Base-by-base conservation (phyloP, 2,113 vertebrate genomes). In the Scatophagus argus region DNA sequence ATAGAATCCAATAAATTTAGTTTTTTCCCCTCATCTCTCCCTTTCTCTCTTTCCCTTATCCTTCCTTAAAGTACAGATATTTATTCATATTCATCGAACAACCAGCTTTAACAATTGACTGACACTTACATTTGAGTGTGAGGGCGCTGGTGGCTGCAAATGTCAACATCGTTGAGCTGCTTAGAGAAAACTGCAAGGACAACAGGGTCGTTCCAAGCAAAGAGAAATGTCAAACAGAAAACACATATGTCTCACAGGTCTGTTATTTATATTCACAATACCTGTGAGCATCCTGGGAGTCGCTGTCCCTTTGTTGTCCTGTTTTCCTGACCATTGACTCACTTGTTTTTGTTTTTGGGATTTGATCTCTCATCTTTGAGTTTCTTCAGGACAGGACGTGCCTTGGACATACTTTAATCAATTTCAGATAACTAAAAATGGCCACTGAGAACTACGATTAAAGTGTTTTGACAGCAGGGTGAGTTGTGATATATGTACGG, bases 321-420 rank as follows among this genome's bases (percentile, higher is more conserved):
- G 52, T 36, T 64, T 46, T 34, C 29, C 44, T 73, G 44, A 69
- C 13, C 17, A 14, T 58, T 60, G 58, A 66, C 27, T 66, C 60
- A 52, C 44, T 27, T 65, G 63, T 74, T 74, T 5, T 55, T 65
- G 38, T 44, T 49, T 34, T 82, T 56, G 36, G 59, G 43, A 43
- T 19, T 81, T 31, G 44, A 25, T 85, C 19, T 38, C 44, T 66
- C 51, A 68, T 41, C 44, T 79, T 72, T 85, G 62, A 31, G 61
- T 82, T 70, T 65, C 66, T 6, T 80, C 63, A 58, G 62, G 75
- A 71, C 77, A 82, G 41, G 34, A 23, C n/a, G n/a, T n/a, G n/a
- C n/a, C n/a, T n/a, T n/a, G n/a, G n/a, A n/a, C n/a, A n/a, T n/a
- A n/a, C n/a, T n/a, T 51, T 62, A 44, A 47, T 56, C 27, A 44